Conservation (phyloP, 2,888 invertebrate genomes). For the Salpingus planirostris region DNA sequence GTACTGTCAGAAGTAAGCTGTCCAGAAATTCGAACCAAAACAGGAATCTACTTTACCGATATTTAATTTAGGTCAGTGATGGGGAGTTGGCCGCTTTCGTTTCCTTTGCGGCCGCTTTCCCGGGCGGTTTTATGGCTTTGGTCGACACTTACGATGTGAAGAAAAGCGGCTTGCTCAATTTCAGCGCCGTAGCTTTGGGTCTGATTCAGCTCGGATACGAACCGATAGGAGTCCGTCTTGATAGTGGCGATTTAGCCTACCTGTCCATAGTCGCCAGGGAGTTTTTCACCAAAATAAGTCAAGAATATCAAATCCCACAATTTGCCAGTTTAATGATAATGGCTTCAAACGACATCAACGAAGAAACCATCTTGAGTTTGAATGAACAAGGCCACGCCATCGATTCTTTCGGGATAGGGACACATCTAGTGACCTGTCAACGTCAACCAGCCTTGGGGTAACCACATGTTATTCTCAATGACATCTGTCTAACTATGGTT, state of each 20-base stretch:
- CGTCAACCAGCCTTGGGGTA: slow-evolving; percentile 93
- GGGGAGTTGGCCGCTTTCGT: slow-evolving; percentile 94
- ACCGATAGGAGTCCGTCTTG: slow-evolving; percentile 86
- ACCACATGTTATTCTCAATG: too few relatives aligned
- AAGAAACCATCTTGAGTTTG: slow-evolving; percentile 92
- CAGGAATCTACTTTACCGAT: too few relatives aligned
- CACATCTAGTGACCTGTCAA: slow-evolving; percentile 97
- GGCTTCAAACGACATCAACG: slow-evolving; percentile 97
- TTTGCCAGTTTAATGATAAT: slow-evolving; percentile 83
- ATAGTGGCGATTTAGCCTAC: slow-evolving; percentile 96
- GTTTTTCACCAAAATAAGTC: slow-evolving; percentile 68
- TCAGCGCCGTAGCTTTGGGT: slow-evolving; percentile 89
- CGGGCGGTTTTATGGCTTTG: slow-evolving; percentile 85
- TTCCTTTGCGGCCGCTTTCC: slow-evolving; percentile 90
- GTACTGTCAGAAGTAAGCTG: slow-evolving; percentile 78
- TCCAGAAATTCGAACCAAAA: too few relatives aligned
- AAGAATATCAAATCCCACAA: slow-evolving; percentile 69
- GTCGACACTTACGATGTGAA: slow-evolving; percentile 99
- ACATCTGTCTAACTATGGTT: too few relatives aligned
- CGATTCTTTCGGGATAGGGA: slow-evolving; percentile 61
- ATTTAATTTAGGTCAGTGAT: too few relatives aligned
- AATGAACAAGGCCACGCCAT: slow-evolving; percentile 96
- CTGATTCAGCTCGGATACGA: slow-evolving; percentile 82
- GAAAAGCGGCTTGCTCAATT: slow-evolving; percentile 89
- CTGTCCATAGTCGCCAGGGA: slow-evolving; percentile 77